phyloP scores from a whole-genome alignment of 1,140 invertebrate species.

The Agraylea sexmaculata region DNA sequence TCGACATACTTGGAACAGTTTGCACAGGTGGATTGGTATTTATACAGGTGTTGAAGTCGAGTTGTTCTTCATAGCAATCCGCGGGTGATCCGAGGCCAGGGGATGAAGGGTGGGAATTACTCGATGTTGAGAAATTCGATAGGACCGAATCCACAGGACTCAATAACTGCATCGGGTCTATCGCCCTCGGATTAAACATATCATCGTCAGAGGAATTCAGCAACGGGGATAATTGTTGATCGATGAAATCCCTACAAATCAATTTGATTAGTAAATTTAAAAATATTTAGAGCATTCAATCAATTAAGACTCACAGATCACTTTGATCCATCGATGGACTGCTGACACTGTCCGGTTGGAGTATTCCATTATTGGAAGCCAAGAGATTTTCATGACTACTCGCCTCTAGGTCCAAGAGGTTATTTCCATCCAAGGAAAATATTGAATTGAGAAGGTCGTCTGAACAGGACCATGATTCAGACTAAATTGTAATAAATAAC shows the following conservation, averaged over 20 bases:
- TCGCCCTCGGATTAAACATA: conserved; percentile 6
- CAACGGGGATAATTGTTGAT: conserved; percentile 34
- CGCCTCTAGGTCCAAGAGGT: conserved; percentile 25
- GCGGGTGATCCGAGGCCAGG: conserved; percentile 6
- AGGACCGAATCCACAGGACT: conserved; percentile 3
- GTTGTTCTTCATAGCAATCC: conserved; percentile 9
- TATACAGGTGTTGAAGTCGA: conserved; percentile 7
- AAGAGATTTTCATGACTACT: background rate
- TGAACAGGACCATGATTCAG: conserved; percentile 23
- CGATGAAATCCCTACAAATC: conserved; percentile 30
- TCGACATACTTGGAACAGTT: conserved; percentile 19
- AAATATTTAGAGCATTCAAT: too few relatives aligned
- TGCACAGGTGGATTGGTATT: conserved; percentile 13
- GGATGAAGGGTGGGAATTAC: background rate
- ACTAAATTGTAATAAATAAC: conserved; percentile 27
- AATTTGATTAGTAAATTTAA: background rate
- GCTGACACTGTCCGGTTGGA: conserved; percentile 33
- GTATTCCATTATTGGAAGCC: conserved; percentile 5
- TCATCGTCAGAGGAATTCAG: conserved; percentile 33
- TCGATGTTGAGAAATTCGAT: conserved; percentile 2
- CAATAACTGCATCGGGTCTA: background rate
- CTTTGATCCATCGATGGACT: conserved; percentile 38
- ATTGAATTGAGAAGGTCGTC: conserved; percentile 38
- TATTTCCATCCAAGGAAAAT: conserved; percentile 37
- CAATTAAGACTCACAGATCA: too few relatives aligned